Percentiles rank a stretch among this genome's conserved stretches.
Conservation (phyloP, 1,140 invertebrate genomes). For the Drosophila repleta region DNA sequence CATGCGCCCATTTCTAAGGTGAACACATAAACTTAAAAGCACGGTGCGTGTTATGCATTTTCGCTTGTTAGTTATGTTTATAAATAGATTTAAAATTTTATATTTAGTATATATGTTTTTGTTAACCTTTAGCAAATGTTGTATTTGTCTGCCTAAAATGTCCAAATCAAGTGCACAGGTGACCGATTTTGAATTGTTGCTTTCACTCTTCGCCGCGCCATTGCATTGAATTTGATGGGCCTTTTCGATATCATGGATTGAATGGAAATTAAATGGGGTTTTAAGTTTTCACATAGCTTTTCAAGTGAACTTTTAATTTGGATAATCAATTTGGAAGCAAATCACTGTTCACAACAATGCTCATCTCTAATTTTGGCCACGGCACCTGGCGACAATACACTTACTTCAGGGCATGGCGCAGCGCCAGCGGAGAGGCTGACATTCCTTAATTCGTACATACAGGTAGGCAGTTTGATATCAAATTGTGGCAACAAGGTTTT, state of each 20-base stretch:
- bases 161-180: slow-evolving; percentile 82
- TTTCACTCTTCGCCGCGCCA: slow-evolving; percentile 34
- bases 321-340: slow-evolving; percentile 1
- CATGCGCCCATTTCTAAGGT: slow-evolving; percentile 36
- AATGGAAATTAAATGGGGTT: slow-evolving; percentile 21
- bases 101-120: slow-evolving; percentile 37
- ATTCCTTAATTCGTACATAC: slow-evolving; percentile 81
- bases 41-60: slow-evolving; percentile 48
- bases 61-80: slow-evolving; percentile 52
- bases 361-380: slow-evolving; percentile 45
- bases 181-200: slow-evolving; percentile 45
- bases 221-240: slow-evolving; percentile 39
- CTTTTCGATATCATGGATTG: slow-evolving; percentile 39
- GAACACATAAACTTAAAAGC: slow-evolving; percentile 45
- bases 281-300: not conserved
- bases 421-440: slow-evolving; percentile 46
- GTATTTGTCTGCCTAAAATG: slow-evolving; percentile 76
- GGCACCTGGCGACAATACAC: slow-evolving; percentile 47
- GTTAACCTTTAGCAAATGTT: slow-evolving; percentile 82
- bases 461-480: slow-evolving; percentile 77
- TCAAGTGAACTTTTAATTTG: not conserved
- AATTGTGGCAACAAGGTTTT: slow-evolving; percentile 81
- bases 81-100: slow-evolving; percentile 59
- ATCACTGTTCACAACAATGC: slow-evolving; percentile 15
- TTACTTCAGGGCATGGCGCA: slow-evolving; percentile 40